Conservation (phyloP, 2,113 vertebrate genomes). For the Callospermophilus lateralis region DNA sequence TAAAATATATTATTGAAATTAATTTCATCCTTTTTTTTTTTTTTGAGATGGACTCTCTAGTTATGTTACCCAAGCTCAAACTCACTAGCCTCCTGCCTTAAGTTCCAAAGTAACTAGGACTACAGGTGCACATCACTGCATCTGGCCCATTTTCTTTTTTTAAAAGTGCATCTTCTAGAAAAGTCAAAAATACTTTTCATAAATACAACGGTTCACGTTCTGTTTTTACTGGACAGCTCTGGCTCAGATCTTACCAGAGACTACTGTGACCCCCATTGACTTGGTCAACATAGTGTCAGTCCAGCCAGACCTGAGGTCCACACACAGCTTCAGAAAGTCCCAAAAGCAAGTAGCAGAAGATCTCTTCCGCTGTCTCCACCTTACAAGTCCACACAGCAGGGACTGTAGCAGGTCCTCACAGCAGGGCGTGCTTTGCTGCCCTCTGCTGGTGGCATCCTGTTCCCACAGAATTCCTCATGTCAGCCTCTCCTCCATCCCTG, state of each 20-base stretch:
- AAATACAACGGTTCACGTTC: not conserved
- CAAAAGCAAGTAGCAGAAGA: not conserved
- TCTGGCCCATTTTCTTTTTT: not conserved
- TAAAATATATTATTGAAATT: constrained; percentile 38
- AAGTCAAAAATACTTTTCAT: not conserved
- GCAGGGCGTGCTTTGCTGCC: constrained; percentile 76
- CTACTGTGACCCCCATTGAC: not conserved
- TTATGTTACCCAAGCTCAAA: not conserved
- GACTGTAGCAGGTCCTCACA: not conserved
- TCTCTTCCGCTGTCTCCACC: accelerated
- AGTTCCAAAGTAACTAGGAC: not conserved
- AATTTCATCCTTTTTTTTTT: not conserved
- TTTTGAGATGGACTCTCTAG: not conserved
- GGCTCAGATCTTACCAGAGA: not conserved
- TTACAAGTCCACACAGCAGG: accelerated
- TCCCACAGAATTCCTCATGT: not conserved
- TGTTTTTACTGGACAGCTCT: not conserved
- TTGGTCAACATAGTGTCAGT: not conserved
- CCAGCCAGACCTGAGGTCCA: not conserved
- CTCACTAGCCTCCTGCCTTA: not conserved
- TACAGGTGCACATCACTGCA: not conserved
- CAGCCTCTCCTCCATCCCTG: accelerated
- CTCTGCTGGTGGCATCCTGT: constrained; percentile 65
- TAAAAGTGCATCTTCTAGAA: not conserved
- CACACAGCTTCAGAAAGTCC: not conserved